A percentile compares a stretch with the other conserved stretches of the same genome.
These are phyloP conservation scores for Castor canadensis DNA, from an alignment of 2,113 vertebrate genomes.

Conservation along the genomic window DNA sequence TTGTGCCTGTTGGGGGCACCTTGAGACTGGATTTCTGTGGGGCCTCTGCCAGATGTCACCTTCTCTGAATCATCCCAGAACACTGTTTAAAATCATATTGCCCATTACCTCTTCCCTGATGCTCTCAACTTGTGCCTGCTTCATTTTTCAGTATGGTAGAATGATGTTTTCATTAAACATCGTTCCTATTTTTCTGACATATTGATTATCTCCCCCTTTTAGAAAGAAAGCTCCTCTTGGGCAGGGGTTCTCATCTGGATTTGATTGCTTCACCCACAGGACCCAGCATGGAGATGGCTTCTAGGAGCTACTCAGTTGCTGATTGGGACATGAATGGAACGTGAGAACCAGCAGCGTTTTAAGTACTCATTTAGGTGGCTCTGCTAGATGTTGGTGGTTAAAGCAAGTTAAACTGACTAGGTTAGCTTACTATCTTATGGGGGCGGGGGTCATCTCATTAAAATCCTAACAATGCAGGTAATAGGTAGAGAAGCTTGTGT, in stretches of 20 bases:
- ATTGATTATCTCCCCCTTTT: background rate
- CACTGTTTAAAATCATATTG: background rate
- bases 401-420: background rate
- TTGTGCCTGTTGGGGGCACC: rapidly evolving
- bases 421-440: background rate
- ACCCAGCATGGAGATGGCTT: background rate
- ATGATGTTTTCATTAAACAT: background rate
- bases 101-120: rapidly evolving
- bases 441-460: background rate
- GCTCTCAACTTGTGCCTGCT: background rate
- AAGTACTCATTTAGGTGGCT: background rate
- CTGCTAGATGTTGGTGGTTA: background rate
- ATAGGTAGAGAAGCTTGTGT: background rate
- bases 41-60: no score
- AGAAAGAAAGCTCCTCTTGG: background rate
- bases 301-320: rapidly evolving
- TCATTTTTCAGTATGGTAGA: background rate
- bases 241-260: background rate
- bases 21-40: no score
- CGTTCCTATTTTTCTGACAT: background rate
- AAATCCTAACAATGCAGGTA: background rate
- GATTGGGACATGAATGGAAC: background rate
- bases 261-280: background rate
- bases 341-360: background rate
- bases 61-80: background rate